phyloP scores from a whole-genome alignment of 2,888 invertebrate species.

The Saturnia pavonia region DNA sequence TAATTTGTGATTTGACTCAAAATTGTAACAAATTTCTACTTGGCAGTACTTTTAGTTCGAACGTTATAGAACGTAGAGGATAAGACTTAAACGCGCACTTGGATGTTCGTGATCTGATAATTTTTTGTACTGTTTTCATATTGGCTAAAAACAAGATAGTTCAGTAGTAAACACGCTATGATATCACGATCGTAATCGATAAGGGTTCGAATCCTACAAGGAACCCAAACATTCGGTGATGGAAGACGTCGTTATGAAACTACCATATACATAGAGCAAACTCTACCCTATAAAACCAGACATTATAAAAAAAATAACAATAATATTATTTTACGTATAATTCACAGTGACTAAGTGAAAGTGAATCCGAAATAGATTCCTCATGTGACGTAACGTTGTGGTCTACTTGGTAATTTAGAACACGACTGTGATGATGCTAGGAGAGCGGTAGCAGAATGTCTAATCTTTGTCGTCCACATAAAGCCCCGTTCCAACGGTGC shows the following conservation, averaged over 20 bases:
- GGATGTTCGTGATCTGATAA: neutral
- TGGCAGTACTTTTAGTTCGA: neutral
- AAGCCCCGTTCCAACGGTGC: neutral
- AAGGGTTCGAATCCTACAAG: neutral
- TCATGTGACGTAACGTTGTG: conserved; percentile 19
- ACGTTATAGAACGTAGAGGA: neutral
- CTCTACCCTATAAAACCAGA: neutral
- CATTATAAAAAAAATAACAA: neutral
- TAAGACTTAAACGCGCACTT: conserved; percentile 2
- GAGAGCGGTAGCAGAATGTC: conserved; percentile 2
- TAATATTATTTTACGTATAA: neutral
- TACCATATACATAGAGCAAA: neutral
- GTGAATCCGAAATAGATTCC: conserved; percentile 13
- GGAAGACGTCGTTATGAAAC: too few relatives aligned
- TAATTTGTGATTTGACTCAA: neutral
- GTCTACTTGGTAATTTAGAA: conserved; percentile 19
- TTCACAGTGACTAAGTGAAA: conserved; percentile 16
- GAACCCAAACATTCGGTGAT: neutral
- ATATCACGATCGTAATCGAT: neutral
- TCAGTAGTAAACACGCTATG: neutral
- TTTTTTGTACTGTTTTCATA: neutral
- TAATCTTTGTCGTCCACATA: neutral
- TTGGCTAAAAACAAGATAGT: neutral
- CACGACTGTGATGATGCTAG: conserved; percentile 6
- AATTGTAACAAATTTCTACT: neutral